phyloP scores from a whole-genome alignment of 2,797 vertebrate species.

The Adelosebastes latens region DNA sequence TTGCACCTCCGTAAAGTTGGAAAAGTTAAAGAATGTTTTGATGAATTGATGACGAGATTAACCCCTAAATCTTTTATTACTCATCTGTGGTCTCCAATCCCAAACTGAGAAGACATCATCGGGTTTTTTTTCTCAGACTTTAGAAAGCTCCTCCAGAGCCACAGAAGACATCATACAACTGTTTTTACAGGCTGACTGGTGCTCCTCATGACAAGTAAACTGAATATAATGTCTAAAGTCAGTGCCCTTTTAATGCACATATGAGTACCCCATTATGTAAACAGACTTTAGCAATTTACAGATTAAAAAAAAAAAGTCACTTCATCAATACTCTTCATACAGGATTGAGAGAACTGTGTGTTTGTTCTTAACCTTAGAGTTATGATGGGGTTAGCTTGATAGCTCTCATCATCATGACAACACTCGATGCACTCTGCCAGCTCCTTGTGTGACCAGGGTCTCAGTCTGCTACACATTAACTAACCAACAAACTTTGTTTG shows the following conservation, averaged over 20 bases:
- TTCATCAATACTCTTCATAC: neutral
- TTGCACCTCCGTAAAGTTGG: neutral
- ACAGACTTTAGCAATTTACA: neutral
- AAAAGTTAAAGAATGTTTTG: too few species aligned
- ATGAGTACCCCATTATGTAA: neutral
- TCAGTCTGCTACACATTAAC: neutral
- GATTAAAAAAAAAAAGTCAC: neutral
- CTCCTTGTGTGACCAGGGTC: neutral
- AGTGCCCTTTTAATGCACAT: neutral
- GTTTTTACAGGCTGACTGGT: neutral
- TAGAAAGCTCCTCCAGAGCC: neutral
- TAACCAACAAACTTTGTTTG: neutral
- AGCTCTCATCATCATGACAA: neutral
- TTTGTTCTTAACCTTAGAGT: too few species aligned
- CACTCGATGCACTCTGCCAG: neutral
- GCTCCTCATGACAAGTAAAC: neutral
- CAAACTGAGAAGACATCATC: neutral
- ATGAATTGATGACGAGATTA: neutral
- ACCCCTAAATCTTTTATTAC: neutral
- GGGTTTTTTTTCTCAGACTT: neutral
- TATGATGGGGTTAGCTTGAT: neutral
- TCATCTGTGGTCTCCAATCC: neutral
- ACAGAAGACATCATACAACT: neutral
- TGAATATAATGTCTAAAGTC: neutral
- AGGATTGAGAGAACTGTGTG: neutral